Base-by-base conservation (phyloP, 2,797 vertebrate genomes). In the Lophura swinhoii region DNA sequence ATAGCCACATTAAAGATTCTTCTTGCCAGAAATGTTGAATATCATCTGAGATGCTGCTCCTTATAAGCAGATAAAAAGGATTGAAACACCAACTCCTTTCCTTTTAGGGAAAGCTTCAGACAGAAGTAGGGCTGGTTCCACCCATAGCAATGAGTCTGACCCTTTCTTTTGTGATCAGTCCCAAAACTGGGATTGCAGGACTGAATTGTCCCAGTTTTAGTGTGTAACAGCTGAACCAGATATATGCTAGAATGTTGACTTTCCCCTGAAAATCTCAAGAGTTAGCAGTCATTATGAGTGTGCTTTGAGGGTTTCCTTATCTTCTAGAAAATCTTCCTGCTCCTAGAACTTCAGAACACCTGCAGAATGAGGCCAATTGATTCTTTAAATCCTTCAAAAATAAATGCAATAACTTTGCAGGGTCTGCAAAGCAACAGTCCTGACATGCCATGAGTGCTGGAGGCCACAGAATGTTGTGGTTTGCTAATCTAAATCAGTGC, bases 1-100 rank as follows among this genome's bases (percentile, higher is more conserved):
- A 93, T 94, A 91, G 86, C 86, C 66, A 75, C 90, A 83, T 94
- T 66, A 95, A 94, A 94, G 84, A 69, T 71, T 56, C 15, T 87
- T 82, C 55, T 70, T 81, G 69, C 55, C 77, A 87, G 71, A 87
- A 63, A 14, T 90, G 18, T 35, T 69, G n/a, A 10, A 4, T 69
- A 35, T 85, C 41, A 77, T 85, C 20, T 46, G 37, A 93, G 43
- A 59, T 85, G 41, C 33, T 77, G 31, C 21, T 95, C 4, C 31
- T 64, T 79, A n/a, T 24, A 76, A 79, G 80, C 53, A 87, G 23
- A 87, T 77, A 51, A 90, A 55, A 60, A 88, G 84, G 6, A n/a
- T 71, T 94, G 71, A 86, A 90, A 33, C 0, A 0, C 12, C 28
- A 82, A 7, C n/a, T 71, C 37, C 20, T 83, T 88, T 85, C 48